Base-by-base conservation (phyloP, 2,888 invertebrate genomes). In the Callosobruchus maculatus region DNA sequence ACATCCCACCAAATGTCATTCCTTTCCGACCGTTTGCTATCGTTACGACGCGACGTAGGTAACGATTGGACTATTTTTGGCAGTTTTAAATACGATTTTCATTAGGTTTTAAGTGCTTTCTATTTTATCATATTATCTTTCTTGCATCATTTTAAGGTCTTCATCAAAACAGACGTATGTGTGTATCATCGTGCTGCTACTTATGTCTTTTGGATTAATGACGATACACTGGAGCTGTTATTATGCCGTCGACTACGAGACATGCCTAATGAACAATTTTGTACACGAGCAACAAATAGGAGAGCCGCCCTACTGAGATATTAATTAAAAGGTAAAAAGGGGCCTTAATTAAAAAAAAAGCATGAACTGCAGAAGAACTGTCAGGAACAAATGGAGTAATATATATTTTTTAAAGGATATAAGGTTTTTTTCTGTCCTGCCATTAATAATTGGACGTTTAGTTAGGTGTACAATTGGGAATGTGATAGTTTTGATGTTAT, bases 251-350 rank as follows among this genome's bases (percentile, higher is more conserved):
- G 78, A 78, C 21, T 72, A 72, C 71, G 77, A 79, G 75, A 74
- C 77, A 20, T 81, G 81, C 74, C 77, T 78, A 49, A 73, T 81
- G 31, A 79, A 81, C 70, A 77, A 78, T 73, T 74, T 79, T 30
- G 75, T 79, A 49, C 76, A 75, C 70, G 77, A 78, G 70, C 75
- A 78, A 71, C 75, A 74, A 66, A 70, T 76, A 22, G 80, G 81
- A 66, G 31, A 75, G n/a, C 80, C 81, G n/a, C 81, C 80, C 21
- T 79, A 79, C 72, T 80, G 73, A 78, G 69, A 70, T 69, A 49
- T 18, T 49, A n/a, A n/a, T n/a, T n/a, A n/a, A n/a, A n/a, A n/a
- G n/a, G n/a, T n/a, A n/a, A n/a, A n/a, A n/a, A n/a, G n/a, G 18
- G 1, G 18, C 13, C 13, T 49, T 49, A 1, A 18, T 49, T 1